Percentiles rank a stretch among this genome's conserved stretches.
Evolutionary conservation across 2,797 vertebrate species (phyloP).

Genomic region (Alectoris magna): DNA sequence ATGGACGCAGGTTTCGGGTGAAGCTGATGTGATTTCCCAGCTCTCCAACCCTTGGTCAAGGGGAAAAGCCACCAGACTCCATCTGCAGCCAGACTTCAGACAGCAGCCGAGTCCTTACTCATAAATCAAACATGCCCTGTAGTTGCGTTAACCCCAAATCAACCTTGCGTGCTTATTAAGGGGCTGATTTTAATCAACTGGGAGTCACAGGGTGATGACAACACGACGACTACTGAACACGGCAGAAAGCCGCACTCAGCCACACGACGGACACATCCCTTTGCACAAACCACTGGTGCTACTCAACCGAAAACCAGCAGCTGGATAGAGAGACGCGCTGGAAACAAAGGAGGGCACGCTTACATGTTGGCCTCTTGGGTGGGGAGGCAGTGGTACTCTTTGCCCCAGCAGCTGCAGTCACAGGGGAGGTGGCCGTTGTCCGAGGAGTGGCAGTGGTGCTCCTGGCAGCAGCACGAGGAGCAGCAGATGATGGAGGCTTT

Average conservation of each 20-base stretch:
- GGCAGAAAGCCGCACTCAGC: not conserved
- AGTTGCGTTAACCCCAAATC: not conserved
- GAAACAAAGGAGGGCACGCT: not conserved
- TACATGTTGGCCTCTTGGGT: constrained; percentile 85
- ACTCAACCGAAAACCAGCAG: not conserved
- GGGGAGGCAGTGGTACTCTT: constrained; percentile 59
- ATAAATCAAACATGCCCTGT: not conserved
- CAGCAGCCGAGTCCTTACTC: not conserved
- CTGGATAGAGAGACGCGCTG: rapidly evolving
- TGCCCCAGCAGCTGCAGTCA: constrained; percentile 1
- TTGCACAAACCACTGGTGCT: rapidly evolving
- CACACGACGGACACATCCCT: rapidly evolving
- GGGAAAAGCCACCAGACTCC: not conserved
- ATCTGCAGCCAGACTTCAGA: no score
- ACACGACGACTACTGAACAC: no score
- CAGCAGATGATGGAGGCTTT: constrained; percentile 74
- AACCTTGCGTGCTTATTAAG: not conserved
- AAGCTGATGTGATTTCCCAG: not conserved
- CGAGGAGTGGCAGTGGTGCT: constrained; percentile 67
- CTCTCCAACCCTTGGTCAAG: not conserved
- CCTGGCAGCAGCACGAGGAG: constrained; percentile 73
- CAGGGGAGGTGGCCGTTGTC: constrained; percentile 67
- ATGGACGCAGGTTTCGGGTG: not conserved
- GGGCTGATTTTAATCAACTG: not conserved
- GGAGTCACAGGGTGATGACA: not conserved